A percentile compares a stretch with the other conserved stretches of the same genome.
Evolutionary conservation across 2,888 invertebrate genomes (phyloP).

Genomic region (Temnothorax rugatulus): DNA sequence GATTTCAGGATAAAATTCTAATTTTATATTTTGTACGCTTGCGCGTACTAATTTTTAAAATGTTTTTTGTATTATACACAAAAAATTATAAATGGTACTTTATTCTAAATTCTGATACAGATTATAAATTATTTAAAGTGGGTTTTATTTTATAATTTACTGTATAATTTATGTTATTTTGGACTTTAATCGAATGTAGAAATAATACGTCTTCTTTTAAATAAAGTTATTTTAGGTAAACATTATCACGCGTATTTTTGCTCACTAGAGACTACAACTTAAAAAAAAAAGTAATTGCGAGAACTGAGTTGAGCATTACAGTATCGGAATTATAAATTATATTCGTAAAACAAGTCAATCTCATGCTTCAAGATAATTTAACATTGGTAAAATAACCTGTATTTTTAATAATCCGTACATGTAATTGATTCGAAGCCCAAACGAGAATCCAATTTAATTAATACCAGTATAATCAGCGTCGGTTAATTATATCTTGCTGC

Average conservation of each 20-base stretch:
- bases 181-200: background rate
- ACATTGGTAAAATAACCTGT: conserved; percentile 5
- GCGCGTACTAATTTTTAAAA: background rate
- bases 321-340: background rate
- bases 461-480: conserved; percentile 36
- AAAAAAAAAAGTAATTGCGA: conserved; percentile 14
- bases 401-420: conserved; percentile 21
- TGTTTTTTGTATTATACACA: background rate
- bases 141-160: background rate
- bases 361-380: conserved; percentile 1
- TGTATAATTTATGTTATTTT: background rate
- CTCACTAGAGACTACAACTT: background rate
- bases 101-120: background rate
- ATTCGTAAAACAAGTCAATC: conserved; percentile 14
- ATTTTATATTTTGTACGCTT: background rate
- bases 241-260: background rate
- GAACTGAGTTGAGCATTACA: background rate
- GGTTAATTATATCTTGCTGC: conserved; percentile 35
- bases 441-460: conserved; percentile 19
- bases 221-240: background rate
- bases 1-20: background rate
- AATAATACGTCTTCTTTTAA: background rate
- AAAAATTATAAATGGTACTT: background rate
- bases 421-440: conserved; percentile 10
- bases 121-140: background rate